phyloP scores from a whole-genome alignment of 2,888 invertebrate species.

The Phymatocera aterrima region DNA sequence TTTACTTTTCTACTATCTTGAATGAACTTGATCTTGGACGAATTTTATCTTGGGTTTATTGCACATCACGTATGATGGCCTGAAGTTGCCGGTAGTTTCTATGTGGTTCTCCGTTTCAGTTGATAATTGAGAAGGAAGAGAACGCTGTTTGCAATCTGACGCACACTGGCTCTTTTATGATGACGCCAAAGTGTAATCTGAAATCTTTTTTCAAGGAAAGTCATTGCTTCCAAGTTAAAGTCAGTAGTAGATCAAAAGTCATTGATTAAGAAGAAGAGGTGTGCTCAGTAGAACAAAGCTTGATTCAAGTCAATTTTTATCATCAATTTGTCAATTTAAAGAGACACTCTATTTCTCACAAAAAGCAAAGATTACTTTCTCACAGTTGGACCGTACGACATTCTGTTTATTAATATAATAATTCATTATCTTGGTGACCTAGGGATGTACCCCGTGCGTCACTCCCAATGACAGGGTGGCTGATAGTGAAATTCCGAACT shows the following conservation, averaged over 20 bases:
- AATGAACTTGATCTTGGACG: no score
- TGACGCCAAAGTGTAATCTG: neutral
- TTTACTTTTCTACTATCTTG: no score
- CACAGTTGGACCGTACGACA: no score
- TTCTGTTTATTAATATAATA: no score
- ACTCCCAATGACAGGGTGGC: constrained; percentile 66
- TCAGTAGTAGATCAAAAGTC: neutral
- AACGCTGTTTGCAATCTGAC: neutral
- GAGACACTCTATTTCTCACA: neutral
- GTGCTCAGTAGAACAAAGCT: neutral
- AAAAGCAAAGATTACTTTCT: neutral
- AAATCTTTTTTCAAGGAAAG: neutral
- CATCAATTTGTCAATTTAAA: neutral
- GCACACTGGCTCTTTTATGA: neutral
- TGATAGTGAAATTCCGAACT: constrained; percentile 67
- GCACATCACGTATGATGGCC: neutral
- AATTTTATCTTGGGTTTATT: no score
- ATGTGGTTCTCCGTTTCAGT: neutral
- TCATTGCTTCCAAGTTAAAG: neutral
- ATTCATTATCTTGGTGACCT: constrained; percentile 45
- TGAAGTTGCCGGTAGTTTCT: neutral
- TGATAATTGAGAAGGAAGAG: neutral
- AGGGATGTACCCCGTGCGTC: constrained; percentile 67
- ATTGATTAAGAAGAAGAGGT: neutral
- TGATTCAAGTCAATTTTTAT: neutral